phyloP scores from a whole-genome alignment of 2,888 invertebrate genomes.

The Noctua comes region DNA sequence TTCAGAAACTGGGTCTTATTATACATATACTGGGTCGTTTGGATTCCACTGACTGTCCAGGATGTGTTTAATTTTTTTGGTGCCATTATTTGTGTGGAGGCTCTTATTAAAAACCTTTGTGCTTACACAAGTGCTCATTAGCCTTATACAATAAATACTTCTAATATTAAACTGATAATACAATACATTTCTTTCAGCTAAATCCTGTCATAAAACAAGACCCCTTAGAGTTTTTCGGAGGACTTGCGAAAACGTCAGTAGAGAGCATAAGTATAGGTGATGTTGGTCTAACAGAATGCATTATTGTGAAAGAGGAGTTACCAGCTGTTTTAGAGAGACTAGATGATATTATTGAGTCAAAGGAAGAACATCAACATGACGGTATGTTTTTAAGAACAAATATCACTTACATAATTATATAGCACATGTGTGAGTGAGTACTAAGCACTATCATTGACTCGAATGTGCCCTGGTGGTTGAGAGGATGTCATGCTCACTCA shows the following conservation, averaged over 20 bases:
- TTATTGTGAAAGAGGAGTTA: neutral
- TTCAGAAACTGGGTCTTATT: neutral
- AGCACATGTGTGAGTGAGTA: too few relatives aligned
- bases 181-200: neutral
- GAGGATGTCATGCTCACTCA: too few relatives aligned
- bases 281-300: neutral
- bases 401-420: neutral
- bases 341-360: neutral
- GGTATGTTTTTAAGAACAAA: neutral
- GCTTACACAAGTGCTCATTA: too few relatives aligned
- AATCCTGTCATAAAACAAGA: neutral
- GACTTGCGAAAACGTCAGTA: neutral
- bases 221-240: neutral
- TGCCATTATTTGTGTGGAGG: too few relatives aligned
- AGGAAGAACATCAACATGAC: neutral
- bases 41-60: neutral
- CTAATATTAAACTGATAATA: too few relatives aligned
- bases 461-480: too few relatives aligned
- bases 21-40: neutral
- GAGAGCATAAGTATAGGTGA: neutral
- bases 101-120: too few relatives aligned
- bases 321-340: neutral
- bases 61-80: too few relatives aligned
- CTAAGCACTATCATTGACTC: too few relatives aligned
- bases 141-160: too few relatives aligned